Evolutionary conservation across 1,140 invertebrate species (phyloP).

Genomic region (Caenorhabditis tropicalis): DNA sequence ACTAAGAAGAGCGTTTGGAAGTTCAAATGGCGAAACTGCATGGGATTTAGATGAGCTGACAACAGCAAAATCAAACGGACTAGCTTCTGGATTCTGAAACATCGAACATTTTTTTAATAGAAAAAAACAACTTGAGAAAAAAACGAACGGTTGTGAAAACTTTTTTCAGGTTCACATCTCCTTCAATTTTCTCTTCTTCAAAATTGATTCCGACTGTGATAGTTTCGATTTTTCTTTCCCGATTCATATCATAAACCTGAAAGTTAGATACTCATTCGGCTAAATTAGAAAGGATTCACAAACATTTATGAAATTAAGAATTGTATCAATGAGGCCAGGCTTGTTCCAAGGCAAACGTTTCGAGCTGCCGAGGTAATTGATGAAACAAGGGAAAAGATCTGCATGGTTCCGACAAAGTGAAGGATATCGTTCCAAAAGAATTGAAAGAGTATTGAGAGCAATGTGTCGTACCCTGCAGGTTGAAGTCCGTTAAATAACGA

Average conservation of each 20-base stretch:
- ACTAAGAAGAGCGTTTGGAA: conserved; percentile 19
- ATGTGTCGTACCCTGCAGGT: conserved; percentile 22
- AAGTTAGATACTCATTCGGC: not conserved
- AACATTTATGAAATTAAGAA: conserved; percentile 26
- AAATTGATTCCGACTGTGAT: not conserved
- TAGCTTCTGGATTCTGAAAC: conserved; percentile 12
- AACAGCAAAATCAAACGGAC: conserved; percentile 46
- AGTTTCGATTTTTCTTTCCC: not conserved
- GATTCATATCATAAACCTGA: conserved; percentile 15
- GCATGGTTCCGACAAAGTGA: not conserved
- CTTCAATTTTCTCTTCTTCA: not conserved
- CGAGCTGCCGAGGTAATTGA: conserved; percentile 20
- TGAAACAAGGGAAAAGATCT: conserved; percentile 19
- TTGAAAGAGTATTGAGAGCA: not conserved
- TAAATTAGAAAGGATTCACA: not conserved
- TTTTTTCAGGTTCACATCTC: not conserved
- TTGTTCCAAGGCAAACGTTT: conserved; percentile 22
- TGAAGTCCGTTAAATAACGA: too few relatives aligned
- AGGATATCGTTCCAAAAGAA: conserved; percentile 4
- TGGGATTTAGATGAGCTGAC: not conserved
- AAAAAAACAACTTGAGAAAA: not conserved
- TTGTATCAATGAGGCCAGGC: not conserved
- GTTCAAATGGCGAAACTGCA: conserved; percentile 38
- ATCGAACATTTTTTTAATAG: not conserved
- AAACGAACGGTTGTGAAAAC: too few relatives aligned